A percentile compares a stretch with the other conserved stretches of the same genome.
Conservation (phyloP, 1,140 invertebrate genomes). For the Euura saliciscinereae region DNA sequence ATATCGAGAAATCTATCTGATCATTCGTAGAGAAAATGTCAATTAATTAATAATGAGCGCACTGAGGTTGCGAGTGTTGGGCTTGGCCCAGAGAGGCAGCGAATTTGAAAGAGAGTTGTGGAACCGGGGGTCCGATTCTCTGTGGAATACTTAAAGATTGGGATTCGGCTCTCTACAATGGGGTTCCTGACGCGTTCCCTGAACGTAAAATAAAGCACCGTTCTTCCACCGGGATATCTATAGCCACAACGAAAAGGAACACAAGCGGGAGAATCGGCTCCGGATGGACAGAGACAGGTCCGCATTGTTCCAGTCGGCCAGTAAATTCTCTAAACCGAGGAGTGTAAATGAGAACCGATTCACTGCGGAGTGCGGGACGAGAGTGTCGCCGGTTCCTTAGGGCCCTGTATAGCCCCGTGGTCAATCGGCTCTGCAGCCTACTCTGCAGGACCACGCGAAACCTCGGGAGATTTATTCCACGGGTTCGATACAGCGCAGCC, state of each 20-base stretch:
- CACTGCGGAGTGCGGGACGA: not conserved
- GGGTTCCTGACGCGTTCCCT: not conserved
- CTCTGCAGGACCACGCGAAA: constrained; percentile 22
- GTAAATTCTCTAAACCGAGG: constrained; percentile 52
- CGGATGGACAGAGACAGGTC: constrained; percentile 58
- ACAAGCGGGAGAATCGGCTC: constrained; percentile 46
- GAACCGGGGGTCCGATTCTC: not conserved
- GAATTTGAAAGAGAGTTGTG: too few relatives aligned
- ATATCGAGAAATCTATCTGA: too few relatives aligned
- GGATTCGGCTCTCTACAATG: constrained; percentile 3
- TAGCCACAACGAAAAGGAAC: constrained; percentile 47
- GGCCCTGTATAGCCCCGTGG: constrained; percentile 20
- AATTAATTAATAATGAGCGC: too few relatives aligned
- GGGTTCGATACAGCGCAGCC: constrained; percentile 38
- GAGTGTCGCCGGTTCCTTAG: constrained; percentile 27
- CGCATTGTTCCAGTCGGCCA: constrained; percentile 59
- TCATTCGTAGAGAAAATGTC: too few relatives aligned
- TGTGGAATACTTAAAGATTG: not conserved
- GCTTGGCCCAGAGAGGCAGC: too few relatives aligned
- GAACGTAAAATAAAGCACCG: constrained; percentile 1
- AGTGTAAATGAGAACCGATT: constrained; percentile 57
- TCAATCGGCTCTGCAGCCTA: constrained; percentile 11
- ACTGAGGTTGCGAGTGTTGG: too few relatives aligned
- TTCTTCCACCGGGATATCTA: constrained; percentile 39
- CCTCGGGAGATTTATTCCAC: constrained; percentile 49